Evolutionary conservation across 2,113 vertebrate genomes (phyloP).

Genomic region (Platichthys flesus): DNA sequence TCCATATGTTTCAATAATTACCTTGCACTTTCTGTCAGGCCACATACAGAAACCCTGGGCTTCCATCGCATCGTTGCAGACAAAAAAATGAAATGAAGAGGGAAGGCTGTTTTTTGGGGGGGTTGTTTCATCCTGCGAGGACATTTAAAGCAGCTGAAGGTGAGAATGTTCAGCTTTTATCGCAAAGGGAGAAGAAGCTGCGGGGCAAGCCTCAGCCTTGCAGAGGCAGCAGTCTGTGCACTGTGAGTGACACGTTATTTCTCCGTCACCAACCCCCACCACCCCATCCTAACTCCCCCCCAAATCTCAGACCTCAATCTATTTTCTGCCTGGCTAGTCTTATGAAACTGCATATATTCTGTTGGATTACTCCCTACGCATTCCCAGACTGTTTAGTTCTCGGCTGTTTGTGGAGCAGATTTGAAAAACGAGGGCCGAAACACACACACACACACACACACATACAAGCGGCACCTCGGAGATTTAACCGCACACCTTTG

Average conservation of each 20-base stretch:
- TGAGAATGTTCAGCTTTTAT: constrained; percentile 62
- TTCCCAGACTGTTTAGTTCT: constrained; percentile 56
- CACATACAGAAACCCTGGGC: constrained; percentile 37
- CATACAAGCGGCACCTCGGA: neutral
- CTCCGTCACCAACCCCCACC: constrained; percentile 63
- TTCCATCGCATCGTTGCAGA: constrained; percentile 1
- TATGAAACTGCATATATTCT: constrained; percentile 90
- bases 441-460: neutral
- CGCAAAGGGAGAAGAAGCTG: constrained; percentile 22
- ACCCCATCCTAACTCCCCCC: constrained; percentile 40
- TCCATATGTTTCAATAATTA: constrained; percentile 81
- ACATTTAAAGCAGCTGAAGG: constrained; percentile 32
- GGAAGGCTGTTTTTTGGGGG: neutral
- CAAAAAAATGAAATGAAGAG: constrained; percentile 12
- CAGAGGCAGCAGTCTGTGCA: constrained; percentile 69
- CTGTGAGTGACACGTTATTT: constrained; percentile 87
- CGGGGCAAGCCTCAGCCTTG: constrained; percentile 53
- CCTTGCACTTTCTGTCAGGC: constrained; percentile 65
- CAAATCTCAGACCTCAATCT: constrained; percentile 79
- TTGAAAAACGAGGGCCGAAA: constrained; percentile 40
- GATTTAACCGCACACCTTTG: constrained; percentile 23
- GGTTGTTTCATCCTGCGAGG: neutral
- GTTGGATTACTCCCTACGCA: constrained; percentile 73
- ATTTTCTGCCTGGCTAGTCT: constrained; percentile 91
- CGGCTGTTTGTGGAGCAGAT: constrained; percentile 45